These are phyloP conservation scores for Atta texana DNA, from an alignment of 1,140 invertebrate genomes.

Conservation along the genomic window DNA sequence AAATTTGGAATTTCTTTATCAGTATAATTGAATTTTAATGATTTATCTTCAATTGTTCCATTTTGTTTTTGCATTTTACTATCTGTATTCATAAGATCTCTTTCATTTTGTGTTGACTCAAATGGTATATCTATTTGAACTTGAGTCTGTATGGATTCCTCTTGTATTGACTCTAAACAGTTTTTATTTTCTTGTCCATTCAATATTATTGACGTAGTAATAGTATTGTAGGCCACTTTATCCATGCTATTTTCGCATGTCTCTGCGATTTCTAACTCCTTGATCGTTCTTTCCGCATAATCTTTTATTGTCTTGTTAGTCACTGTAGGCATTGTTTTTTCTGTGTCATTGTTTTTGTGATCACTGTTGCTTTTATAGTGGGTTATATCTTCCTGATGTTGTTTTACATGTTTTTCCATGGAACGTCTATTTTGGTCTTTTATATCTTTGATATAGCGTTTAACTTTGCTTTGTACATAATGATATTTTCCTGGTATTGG, in stretches of 20 bases:
- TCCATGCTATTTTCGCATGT: slow-evolving; percentile 40
- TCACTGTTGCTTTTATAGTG: slow-evolving; percentile 57
- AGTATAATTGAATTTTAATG: slow-evolving; percentile 38
- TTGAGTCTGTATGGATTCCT: slow-evolving; percentile 42
- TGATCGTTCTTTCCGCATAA: slow-evolving; percentile 77
- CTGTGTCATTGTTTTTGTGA: slow-evolving; percentile 57
- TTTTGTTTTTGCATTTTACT: slow-evolving; percentile 67
- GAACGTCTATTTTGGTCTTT: slow-evolving; percentile 76
- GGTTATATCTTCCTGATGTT: slow-evolving; percentile 32
- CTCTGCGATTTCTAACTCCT: slow-evolving; percentile 76
- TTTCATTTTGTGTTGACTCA: slow-evolving; percentile 40
- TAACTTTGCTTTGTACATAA: slow-evolving; percentile 82
- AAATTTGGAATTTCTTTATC: slow-evolving; percentile 57
- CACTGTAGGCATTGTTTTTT: slow-evolving; percentile 31
- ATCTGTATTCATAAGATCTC: slow-evolving; percentile 16
- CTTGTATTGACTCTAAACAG: slow-evolving; percentile 48
- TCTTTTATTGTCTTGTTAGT: slow-evolving; percentile 74
- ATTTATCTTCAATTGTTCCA: slow-evolving; percentile 62
- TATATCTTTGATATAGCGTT: slow-evolving; percentile 80
- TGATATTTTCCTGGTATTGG: slow-evolving; percentile 69
- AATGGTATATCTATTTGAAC: slow-evolving; percentile 10
- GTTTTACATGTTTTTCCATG: slow-evolving; percentile 71
- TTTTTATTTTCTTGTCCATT: slow-evolving; percentile 73
- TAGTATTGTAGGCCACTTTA: slow-evolving; percentile 51
- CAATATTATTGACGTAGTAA: slow-evolving; percentile 46